Base-by-base conservation (phyloP, 2,888 invertebrate genomes). In the Bibio marci region DNA sequence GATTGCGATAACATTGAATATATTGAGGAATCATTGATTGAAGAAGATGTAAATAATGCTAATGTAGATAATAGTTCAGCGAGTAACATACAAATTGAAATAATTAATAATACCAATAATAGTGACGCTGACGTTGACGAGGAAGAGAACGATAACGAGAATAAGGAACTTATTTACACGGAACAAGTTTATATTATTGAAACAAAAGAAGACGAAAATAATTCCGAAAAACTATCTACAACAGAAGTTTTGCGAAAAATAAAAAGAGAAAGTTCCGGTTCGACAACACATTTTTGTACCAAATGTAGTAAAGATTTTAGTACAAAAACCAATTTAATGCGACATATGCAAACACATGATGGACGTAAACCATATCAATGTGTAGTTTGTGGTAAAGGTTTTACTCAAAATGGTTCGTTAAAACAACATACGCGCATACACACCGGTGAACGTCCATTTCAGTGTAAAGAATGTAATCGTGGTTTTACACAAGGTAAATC, bases 401-500 rank as follows among this genome's bases (percentile, higher is more conserved):
- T 57, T 30, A 53, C 55, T 0, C 57, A 57, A 40, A 56, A 54
- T 30, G 53, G 53, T 2, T 50, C 56, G 1, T 41, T 57, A 0
- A 56, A 56, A 41, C 55, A 55, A 17, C 57, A 57, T 30, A 52
- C 55, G 51, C 49, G 50, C 32, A 55, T 53, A 4, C 57, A 57
- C 37, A 54, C 56, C 0, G 55, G 55, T 1, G 55, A 56, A 30
- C 49, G 52, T 17, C 57, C 57, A 3, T 52, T 51, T 38, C 48
- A 52, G 3, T 57, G 57, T 31, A 43, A 49, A 3, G 46, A 52
- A 7, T 57, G 57, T 26, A 45, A 49, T 14, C 45, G 55, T 4
- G 54, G 54, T 1, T 57, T 57, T 39, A 55, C 56, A 0, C 57
- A 57, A 43, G 50, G 50, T 19, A 57, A 57, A 44, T 55, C 55